These are phyloP conservation scores for Acanthopleura granulata DNA, from an alignment of 2,888 invertebrate genomes.

Conservation along the genomic window DNA sequence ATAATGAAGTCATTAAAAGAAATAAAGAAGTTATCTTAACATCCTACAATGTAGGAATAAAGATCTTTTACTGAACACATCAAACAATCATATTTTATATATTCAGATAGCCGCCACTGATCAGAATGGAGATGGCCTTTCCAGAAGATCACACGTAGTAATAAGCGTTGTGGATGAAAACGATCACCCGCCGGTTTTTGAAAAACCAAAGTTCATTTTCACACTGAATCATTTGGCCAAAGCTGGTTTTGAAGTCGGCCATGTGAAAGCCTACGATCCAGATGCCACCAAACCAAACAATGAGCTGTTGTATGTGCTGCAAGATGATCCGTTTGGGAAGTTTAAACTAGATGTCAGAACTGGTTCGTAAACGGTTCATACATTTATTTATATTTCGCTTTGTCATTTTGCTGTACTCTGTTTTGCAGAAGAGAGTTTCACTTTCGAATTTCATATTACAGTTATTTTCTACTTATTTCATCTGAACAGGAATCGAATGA, in stretches of 20 bases:
- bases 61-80: no score
- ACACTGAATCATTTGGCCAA: conserved; percentile 24
- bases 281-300: conserved; percentile 41
- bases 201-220: conserved; percentile 23
- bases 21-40: no score
- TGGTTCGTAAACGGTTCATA: conserved; percentile 26
- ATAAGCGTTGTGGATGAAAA: conserved; percentile 37
- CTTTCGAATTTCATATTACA: no score
- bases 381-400: not conserved
- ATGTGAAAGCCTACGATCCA: conserved; percentile 30
- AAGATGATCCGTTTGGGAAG: conserved; percentile 36
- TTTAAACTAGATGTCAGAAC: conserved; percentile 37
- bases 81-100: not conserved
- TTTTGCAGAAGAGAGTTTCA: not conserved
- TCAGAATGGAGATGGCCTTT: conserved; percentile 23
- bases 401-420: not conserved
- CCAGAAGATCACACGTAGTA: conserved; percentile 26
- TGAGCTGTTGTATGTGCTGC: conserved; percentile 33
- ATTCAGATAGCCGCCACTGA: conserved; percentile 35
- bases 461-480: no score
- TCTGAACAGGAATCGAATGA: no score
- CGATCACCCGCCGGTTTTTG: conserved; percentile 35
- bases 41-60: no score
- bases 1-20: no score
- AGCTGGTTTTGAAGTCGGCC: conserved; percentile 33